These are phyloP conservation scores for Garra rufa DNA, from an alignment of 2,113 vertebrate species.

Conservation along the genomic window DNA sequence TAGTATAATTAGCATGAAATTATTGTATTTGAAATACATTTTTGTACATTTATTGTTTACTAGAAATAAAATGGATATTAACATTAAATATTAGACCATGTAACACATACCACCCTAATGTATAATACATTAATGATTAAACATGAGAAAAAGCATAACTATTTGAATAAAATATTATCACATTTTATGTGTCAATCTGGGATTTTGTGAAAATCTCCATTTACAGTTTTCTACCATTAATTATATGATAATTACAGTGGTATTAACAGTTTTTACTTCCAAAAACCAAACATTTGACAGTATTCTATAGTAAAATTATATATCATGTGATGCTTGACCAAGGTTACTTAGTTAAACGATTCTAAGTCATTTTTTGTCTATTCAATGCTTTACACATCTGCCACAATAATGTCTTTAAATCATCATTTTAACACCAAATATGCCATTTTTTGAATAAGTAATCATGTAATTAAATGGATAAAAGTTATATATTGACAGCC, in stretches of 20 bases:
- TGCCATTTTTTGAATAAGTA: background rate
- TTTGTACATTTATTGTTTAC: too few relatives aligned
- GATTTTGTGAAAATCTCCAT: background rate
- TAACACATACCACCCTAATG: too few relatives aligned
- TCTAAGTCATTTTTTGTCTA: too few relatives aligned
- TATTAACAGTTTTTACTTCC: background rate
- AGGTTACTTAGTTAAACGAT: background rate
- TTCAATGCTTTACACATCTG: background rate
- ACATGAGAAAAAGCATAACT: background rate
- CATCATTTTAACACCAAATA: background rate
- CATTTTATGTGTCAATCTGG: background rate
- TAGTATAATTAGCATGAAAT: too few relatives aligned
- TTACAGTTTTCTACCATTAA: background rate
- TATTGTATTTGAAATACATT: too few relatives aligned
- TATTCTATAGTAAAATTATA: background rate
- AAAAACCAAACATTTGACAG: background rate
- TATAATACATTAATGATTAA: too few relatives aligned
- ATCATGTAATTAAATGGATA: background rate
- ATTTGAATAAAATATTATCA: background rate
- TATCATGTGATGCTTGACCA: background rate
- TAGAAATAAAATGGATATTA: too few relatives aligned
- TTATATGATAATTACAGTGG: background rate
- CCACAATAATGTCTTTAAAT: background rate
- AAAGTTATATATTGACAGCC: background rate
- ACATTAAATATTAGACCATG: too few relatives aligned